Evolutionary conservation across 1,140 invertebrate genomes (phyloP).

Genomic region (Drosophila willistoni): DNA sequence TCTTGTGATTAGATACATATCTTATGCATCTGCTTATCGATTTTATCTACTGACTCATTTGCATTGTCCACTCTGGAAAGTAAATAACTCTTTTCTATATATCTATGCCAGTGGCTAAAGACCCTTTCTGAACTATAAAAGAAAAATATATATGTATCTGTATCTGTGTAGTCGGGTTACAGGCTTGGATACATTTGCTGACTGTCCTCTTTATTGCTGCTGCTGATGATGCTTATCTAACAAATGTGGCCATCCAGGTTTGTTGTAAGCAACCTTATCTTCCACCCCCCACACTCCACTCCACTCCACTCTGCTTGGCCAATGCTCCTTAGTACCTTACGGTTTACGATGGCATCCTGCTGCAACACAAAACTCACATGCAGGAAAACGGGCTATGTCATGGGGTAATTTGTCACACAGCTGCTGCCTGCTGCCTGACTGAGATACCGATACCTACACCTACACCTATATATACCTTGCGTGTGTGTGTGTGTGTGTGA

Average conservation of each 20-base stretch:
- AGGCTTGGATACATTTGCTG: background rate
- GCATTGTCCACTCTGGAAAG: background rate
- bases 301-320: background rate
- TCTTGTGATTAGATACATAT: background rate
- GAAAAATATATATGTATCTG: background rate
- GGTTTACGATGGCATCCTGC: conserved; percentile 12
- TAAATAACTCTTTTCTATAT: background rate
- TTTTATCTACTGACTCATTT: conserved; percentile 5
- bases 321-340: no score
- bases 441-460: background rate
- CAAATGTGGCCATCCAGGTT: conserved; percentile 56
- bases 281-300: conserved; percentile 22
- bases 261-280: conserved; percentile 18
- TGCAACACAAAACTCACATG: conserved; percentile 29
- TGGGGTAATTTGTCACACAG: conserved; percentile 71
- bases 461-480: background rate
- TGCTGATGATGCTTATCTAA: conserved; percentile 59
- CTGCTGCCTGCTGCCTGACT: conserved; percentile 37
- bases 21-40: conserved; percentile 5
- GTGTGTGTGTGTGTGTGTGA: conserved; percentile 7
- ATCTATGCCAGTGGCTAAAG: background rate
- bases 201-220: background rate
- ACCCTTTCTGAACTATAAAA: background rate
- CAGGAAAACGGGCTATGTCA: conserved; percentile 58
- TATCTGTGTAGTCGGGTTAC: background rate